These are phyloP conservation scores for Sebastes nivosus DNA, from an alignment of 2,797 vertebrate genomes.

Conservation along the genomic window DNA sequence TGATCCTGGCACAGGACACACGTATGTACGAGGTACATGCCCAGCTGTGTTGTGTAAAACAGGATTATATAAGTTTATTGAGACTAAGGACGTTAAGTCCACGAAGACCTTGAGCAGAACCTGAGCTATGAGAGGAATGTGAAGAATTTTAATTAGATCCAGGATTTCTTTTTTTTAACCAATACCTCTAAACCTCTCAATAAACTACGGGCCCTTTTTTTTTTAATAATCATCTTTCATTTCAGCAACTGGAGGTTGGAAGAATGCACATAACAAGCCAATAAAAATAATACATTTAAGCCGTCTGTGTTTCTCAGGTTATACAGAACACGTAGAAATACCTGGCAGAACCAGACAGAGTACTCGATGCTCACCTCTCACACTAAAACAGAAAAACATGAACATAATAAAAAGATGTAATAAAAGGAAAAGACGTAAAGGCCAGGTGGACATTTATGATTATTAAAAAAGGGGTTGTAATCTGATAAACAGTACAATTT, in stretches of 20 bases:
- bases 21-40: slow-evolving; percentile 44
- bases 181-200: slow-evolving; percentile 59
- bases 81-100: slow-evolving; percentile 78
- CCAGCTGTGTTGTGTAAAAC: slow-evolving; percentile 79
- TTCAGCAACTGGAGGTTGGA: slow-evolving; percentile 15
- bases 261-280: slow-evolving; percentile 20
- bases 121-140: slow-evolving; percentile 80
- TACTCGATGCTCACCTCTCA: background rate
- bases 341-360: background rate
- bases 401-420: background rate
- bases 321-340: background rate
- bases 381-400: background rate
- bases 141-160: slow-evolving; percentile 84
- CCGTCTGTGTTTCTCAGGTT: background rate
- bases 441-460: background rate
- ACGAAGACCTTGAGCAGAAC: slow-evolving; percentile 79
- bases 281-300: slow-evolving; percentile 16
- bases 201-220: slow-evolving; percentile 40
- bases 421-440: background rate
- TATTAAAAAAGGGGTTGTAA: background rate
- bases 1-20: slow-evolving; percentile 46
- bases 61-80: slow-evolving; percentile 84
- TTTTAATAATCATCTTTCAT: slow-evolving; percentile 47
- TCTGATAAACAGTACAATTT: background rate
- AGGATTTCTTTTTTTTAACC: slow-evolving; percentile 74